Percentiles rank a stretch among this genome's conserved stretches.
These are phyloP conservation scores for Cydia strobilella DNA, from an alignment of 1,140 invertebrate species.

Conservation along the genomic window DNA sequence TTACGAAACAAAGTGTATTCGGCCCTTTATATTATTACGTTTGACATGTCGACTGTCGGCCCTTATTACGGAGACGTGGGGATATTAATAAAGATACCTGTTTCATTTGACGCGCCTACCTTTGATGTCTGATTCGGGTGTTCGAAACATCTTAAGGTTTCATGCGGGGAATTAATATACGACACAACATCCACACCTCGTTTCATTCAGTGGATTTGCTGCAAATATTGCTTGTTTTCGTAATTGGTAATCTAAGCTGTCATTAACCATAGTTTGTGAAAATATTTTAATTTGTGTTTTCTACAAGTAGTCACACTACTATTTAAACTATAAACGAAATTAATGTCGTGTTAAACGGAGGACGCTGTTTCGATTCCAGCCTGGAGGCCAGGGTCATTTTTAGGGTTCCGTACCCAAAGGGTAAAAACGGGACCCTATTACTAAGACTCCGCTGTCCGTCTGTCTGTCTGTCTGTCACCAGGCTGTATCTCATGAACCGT, in stretches of 20 bases:
- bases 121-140: slow-evolving; percentile 24
- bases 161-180: slow-evolving; percentile 13
- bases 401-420: too few relatives aligned
- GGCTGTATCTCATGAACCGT: too few relatives aligned
- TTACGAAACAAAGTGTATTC: slow-evolving; percentile 16
- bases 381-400: too few relatives aligned
- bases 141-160: neutral
- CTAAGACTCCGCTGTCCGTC: too few relatives aligned
- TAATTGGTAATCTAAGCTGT: neutral
- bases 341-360: too few relatives aligned
- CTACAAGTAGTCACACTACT: too few relatives aligned
- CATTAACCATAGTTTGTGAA: too few relatives aligned
- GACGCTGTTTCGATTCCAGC: too few relatives aligned
- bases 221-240: neutral
- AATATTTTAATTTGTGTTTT: too few relatives aligned
- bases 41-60: slow-evolving; percentile 17
- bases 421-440: too few relatives aligned
- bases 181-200: neutral
- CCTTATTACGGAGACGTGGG: slow-evolving; percentile 5
- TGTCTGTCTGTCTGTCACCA: too few relatives aligned
- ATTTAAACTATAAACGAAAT: too few relatives aligned
- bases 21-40: slow-evolving; percentile 25
- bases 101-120: slow-evolving; percentile 17
- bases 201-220: neutral
- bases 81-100: slow-evolving; percentile 24